These are phyloP conservation scores for Hypena proboscidalis DNA, from an alignment of 2,888 invertebrate species.

Conservation along the genomic window DNA sequence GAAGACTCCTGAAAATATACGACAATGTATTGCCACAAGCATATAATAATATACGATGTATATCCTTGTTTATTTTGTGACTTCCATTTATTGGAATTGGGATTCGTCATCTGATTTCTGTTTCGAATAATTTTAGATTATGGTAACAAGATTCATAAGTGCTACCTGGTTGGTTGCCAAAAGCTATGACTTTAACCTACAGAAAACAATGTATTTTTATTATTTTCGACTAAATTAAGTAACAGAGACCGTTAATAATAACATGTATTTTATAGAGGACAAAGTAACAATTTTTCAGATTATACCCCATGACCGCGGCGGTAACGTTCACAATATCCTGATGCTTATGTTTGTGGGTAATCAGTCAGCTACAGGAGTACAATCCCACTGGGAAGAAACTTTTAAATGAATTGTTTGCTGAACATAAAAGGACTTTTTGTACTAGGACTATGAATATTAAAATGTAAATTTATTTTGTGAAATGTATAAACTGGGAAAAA, in stretches of 20 bases:
- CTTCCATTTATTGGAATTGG: constrained; percentile 4
- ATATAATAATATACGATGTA: constrained; percentile 18
- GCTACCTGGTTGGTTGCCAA: background rate
- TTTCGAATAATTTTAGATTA: constrained; percentile 3
- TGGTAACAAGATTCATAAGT: background rate
- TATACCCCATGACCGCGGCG: constrained; percentile 20
- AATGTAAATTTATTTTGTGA: no score
- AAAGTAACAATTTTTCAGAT: constrained; percentile 8
- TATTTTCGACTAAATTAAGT: background rate
- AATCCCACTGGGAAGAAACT: constrained; percentile 13
- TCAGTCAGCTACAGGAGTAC: constrained; percentile 37
- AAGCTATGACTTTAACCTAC: background rate
- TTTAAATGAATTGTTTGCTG: constrained; percentile 2
- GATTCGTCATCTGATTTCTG: constrained; percentile 2
- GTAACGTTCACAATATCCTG: constrained; percentile 35
- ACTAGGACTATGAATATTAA: background rate
- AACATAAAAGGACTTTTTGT: background rate
- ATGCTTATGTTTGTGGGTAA: constrained; percentile 31
- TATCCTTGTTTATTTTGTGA: background rate
- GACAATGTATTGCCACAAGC: constrained; percentile 18
- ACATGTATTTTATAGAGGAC: background rate
- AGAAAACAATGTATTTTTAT: background rate
- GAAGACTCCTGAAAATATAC: constrained; percentile 21
- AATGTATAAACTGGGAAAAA: no score
- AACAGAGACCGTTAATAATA: background rate